Evolutionary conservation across 1,140 invertebrate species (phyloP), one percentile per base, ranked within the genome.

Genomic region (Oppia nitens): DNA sequence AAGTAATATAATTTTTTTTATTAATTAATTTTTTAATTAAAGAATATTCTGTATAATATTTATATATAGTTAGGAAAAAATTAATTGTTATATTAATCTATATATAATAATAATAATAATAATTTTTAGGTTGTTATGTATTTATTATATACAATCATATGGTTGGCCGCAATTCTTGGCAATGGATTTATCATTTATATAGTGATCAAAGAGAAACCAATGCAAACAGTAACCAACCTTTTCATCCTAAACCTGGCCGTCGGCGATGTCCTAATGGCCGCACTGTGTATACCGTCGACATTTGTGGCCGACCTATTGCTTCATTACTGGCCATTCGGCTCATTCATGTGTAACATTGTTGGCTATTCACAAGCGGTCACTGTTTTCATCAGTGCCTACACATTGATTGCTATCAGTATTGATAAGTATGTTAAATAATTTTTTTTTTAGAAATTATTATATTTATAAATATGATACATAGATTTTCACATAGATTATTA

Each of bases 171-270:
- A 0, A 67, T 89, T 6, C 62, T 81, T 0, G 86, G 86, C 1
- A 90, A 90, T 67, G 79, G 80, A 14, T 75, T 86, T 2, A 84
- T 91, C 3, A 86, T 84, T 68, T 87, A 83, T 66, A 82, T 88
- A 6, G 84, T 90, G 0, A 74, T 82, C 54, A 78, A 78, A 9
- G 82, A 80, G 24, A 79, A 83, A 0, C 75, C 82, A 32, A 90
- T 89, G 85, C 77, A 82, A 61, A 88, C 85, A 0, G 85, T 89
- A 1, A 90, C 86, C 1, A 91, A 89, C 66, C 85, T 83, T 67
- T 87, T 89, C 68, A 88, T 90, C 63, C 79, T 83, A 60, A 90
- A 89, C 70, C 71, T 91, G 56, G 85, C 87, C 0, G 71, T 89
- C 11, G 85, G 85, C 25, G 87, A 91, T 68, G 81, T 91, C 26